Evolutionary conservation across 2,113 vertebrate species (phyloP), one percentile per base, ranked within the genome.

Genomic region (Cyanoderma ruficeps): DNA sequence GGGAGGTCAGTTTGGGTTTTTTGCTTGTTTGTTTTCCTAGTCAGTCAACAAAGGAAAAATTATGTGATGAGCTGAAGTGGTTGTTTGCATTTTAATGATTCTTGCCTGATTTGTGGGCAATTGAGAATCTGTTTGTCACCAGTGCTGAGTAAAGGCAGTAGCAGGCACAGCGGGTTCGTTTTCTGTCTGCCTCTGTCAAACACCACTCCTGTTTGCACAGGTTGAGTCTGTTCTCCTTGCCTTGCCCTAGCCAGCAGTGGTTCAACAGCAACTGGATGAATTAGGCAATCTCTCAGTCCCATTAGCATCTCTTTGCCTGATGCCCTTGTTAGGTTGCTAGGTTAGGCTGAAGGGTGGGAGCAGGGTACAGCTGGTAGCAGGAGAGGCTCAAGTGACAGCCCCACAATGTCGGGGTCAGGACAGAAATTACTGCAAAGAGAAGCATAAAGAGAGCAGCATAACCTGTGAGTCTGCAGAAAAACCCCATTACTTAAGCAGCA

Each of bases 331-430:
- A 7, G 35, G 41, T 49, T 69, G 39, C 9, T 25, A n/a, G 53
- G 21, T 41, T 47, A 35, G 46, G 52, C 30, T 71, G 78, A 21
- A 68, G 60, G 25, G 25, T 42, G 44, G 42, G 39, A 53, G 71
- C 35, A 33, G 22, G 5, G 3, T 11, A 17, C 60, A 80, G 42
- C 39, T 56, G 30, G 46, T 11, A 33, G 50, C 31, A 3, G 2
- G 42, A 80, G 18, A 25, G 27, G 23, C 12, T 44, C 0, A 0
- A 47, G 0, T 5, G 15, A 25, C 52, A 84, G 25, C 41, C n/a
- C 30, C 9, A 10, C 13, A 11, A 0, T 11, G 14, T 28, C 6
- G 2, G 55, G 31, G 67, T 64, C 13, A 4, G 69, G 41, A 39
- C 3, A 79, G 53, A 76, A 93, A 59, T 22, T 49, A 5, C 70